Evolutionary conservation across 2,113 vertebrate genomes (phyloP).

Genomic region (Apaloderma vittatum): DNA sequence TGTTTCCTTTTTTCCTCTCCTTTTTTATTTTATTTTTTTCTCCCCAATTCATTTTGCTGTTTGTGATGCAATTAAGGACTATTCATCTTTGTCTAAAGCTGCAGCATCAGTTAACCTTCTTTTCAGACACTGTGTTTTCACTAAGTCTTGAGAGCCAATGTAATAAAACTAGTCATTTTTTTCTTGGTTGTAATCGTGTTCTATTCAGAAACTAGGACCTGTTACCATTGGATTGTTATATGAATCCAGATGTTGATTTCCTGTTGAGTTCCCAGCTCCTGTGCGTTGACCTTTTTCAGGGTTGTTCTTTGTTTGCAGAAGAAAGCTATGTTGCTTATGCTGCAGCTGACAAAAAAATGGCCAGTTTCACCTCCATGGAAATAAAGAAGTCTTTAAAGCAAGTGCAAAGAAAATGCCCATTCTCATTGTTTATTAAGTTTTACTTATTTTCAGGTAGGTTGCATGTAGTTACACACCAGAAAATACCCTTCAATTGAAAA

Average conservation of each 20-base stretch:
- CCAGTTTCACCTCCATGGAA: background rate
- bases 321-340: background rate
- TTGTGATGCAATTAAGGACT: background rate
- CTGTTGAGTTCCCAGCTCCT: background rate
- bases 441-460: background rate
- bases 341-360: background rate
- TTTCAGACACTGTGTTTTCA: background rate
- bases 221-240: background rate
- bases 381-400: background rate
- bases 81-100: background rate
- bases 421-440: background rate
- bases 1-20: rapidly evolving
- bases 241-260: background rate
- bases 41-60: background rate
- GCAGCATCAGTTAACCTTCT: background rate
- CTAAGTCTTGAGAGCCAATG: background rate
- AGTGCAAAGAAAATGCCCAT: background rate
- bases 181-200: background rate
- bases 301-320: background rate
- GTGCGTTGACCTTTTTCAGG: background rate
- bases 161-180: background rate
- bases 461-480: background rate
- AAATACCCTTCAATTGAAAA: background rate
- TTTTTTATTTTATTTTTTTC: background rate
- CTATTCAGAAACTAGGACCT: background rate